Base-by-base conservation (phyloP, 2,888 invertebrate species). In the Seira sanloemensis region DNA sequence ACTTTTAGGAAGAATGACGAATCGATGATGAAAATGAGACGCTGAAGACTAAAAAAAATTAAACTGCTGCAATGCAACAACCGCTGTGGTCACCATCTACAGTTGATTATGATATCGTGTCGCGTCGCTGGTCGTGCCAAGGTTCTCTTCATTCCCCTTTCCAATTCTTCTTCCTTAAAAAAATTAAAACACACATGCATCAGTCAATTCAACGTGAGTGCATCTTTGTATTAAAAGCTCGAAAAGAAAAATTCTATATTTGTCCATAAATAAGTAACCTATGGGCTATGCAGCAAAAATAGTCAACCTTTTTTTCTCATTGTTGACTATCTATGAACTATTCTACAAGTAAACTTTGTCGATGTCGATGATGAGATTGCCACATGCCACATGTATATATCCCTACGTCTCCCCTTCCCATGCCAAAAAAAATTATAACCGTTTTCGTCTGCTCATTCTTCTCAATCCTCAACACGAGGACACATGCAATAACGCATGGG, bases 151-250 rank as follows among this genome's bases (percentile, higher is more conserved):
- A n/a, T n/a, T 62, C 62, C 21, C 62, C 62, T 62, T 84, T 84
- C 84, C 84, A 84, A 84, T 84, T 84, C 84, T 84, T 80, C 84
- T 84, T 84, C 84, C 84, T 84, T 75, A 76, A 84, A 84, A 83
- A 78, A 84, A 84, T 62, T 58, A 69, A 83, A 75, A 58, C 67
- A 50, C 21, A 66, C 74, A 80, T 67, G 73, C n/a, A n/a, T n/a
- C n/a, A n/a, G n/a, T n/a, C n/a, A n/a, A n/a, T 69, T 69, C 69
- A 69, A 27, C 46, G 46, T 46, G n/a, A 27, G 37, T 37, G 62
- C 62, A 62, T 62, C 62, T 62, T n/a, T n/a, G n/a, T 21, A 62
- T 62, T 2, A 62, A 23, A 62, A 62, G n/a, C 62, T 62, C 21
- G 5, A 62, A n/a, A n/a, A 50, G 23, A 21, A 62, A 62, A 62